Percentiles rank a stretch among this genome's conserved stretches.
phyloP scores from a whole-genome alignment of 2,888 invertebrate species.

The Cantharis rustica region DNA sequence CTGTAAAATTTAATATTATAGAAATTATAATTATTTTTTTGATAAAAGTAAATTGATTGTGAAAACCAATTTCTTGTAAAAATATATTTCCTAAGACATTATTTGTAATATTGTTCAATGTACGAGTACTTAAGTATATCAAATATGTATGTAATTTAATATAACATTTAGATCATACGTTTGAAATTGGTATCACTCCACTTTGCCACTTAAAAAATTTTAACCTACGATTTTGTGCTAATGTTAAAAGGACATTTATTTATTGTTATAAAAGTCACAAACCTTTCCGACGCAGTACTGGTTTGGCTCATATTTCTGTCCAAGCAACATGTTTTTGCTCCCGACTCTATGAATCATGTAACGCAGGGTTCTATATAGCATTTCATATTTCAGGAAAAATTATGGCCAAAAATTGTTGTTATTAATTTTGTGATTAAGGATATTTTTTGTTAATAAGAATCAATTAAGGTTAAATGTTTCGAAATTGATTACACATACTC shows the following conservation, averaged over 20 bases:
- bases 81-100: background rate
- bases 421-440: background rate
- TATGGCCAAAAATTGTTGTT: conserved; percentile 21
- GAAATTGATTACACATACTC: background rate
- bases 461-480: background rate
- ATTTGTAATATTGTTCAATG: background rate
- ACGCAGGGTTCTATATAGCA: conserved; percentile 41
- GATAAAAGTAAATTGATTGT: background rate
- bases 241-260: conserved; percentile 45
- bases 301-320: conserved; percentile 53
- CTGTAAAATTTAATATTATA: background rate
- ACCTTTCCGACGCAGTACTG: conserved; percentile 48
- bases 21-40: background rate
- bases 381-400: conserved; percentile 36
- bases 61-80: background rate
- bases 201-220: conserved; percentile 15
- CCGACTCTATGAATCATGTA: conserved; percentile 51
- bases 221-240: conserved; percentile 27
- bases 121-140: background rate
- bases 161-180: background rate
- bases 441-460: background rate
- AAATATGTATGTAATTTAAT: background rate
- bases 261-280: conserved; percentile 53
- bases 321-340: conserved; percentile 54
- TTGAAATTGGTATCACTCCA: background rate